Conservation (phyloP, 2,113 vertebrate genomes). For the Mesitornis unicolor region DNA sequence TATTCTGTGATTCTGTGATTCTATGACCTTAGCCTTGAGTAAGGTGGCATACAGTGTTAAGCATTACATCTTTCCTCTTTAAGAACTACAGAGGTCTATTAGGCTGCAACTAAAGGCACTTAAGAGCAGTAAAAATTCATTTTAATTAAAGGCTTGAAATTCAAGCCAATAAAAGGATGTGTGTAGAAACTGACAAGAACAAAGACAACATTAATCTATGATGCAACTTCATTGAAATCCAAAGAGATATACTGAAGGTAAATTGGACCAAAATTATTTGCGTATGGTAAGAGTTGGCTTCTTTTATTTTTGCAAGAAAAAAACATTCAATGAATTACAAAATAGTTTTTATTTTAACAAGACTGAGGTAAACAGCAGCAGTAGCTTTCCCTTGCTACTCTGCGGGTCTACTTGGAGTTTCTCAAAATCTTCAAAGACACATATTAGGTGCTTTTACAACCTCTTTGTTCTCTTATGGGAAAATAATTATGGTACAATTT, state of each 20-base stretch:
- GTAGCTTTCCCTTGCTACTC: neutral
- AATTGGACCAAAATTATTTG: neutral
- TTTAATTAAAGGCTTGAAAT: constrained; percentile 28
- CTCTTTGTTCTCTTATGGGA: constrained; percentile 60
- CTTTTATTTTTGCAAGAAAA: neutral
- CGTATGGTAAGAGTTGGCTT: neutral
- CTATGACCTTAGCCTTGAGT: neutral
- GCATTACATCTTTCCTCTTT: neutral
- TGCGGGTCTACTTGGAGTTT: neutral
- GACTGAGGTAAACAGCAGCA: neutral
- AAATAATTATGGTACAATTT: constrained; percentile 70
- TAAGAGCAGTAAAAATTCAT: neutral
- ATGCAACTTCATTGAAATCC: neutral
- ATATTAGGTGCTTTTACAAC: constrained; percentile 41
- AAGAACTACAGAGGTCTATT: neutral
- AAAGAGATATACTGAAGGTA: neutral
- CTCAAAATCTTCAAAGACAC: constrained; percentile 41
- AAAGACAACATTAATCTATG: neutral
- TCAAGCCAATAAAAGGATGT: neutral
- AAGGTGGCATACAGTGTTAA: neutral
- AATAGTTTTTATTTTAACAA: neutral
- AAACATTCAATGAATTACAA: neutral
- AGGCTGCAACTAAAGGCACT: neutral
- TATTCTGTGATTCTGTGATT: too few species aligned
- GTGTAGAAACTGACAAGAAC: neutral